Percentiles rank a stretch among this genome's conserved stretches.
These are phyloP conservation scores for Anticlea derivata DNA, from an alignment of 2,888 invertebrate genomes.

Conservation along the genomic window DNA sequence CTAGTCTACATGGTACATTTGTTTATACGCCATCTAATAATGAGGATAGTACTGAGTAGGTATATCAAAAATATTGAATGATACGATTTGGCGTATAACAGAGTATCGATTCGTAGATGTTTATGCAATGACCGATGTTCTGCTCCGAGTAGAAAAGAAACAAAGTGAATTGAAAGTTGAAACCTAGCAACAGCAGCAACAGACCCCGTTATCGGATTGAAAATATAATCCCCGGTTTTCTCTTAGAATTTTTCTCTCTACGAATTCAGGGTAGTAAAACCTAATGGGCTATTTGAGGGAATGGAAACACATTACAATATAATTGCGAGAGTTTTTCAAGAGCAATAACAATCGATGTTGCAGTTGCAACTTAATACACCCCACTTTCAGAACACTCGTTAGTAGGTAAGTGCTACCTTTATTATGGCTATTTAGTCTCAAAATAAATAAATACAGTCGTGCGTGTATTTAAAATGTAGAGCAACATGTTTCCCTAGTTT, in stretches of 20 bases:
- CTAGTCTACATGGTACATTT: no score
- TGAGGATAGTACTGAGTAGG: no score
- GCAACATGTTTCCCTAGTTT: no score
- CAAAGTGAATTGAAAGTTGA: slow-evolving; percentile 42
- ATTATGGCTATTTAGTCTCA: background rate
- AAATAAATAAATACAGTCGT: background rate
- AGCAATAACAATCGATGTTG: slow-evolving; percentile 46
- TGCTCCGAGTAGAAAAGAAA: slow-evolving; percentile 25
- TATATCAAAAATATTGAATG: no score
- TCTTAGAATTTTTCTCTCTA: slow-evolving; percentile 53
- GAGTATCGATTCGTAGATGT: background rate
- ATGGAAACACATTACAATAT: slow-evolving; percentile 64
- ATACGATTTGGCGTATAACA: no score
- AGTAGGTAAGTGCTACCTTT: background rate
- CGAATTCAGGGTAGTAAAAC: slow-evolving; percentile 57
- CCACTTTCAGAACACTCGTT: background rate
- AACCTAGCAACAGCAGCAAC: slow-evolving; percentile 38
- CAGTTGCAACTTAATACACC: slow-evolving; percentile 34
- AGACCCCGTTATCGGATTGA: slow-evolving; percentile 41
- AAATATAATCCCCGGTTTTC: slow-evolving; percentile 49
- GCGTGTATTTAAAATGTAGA: no score
- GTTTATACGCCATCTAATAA: no score
- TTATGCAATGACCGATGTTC: background rate
- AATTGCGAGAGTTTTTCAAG: slow-evolving; percentile 61
- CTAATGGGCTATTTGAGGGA: slow-evolving; percentile 60